A percentile compares a stretch with the other conserved stretches of the same genome.
Evolutionary conservation across 2,113 vertebrate species (phyloP).

Genomic region (Nansenia antarctica): DNA sequence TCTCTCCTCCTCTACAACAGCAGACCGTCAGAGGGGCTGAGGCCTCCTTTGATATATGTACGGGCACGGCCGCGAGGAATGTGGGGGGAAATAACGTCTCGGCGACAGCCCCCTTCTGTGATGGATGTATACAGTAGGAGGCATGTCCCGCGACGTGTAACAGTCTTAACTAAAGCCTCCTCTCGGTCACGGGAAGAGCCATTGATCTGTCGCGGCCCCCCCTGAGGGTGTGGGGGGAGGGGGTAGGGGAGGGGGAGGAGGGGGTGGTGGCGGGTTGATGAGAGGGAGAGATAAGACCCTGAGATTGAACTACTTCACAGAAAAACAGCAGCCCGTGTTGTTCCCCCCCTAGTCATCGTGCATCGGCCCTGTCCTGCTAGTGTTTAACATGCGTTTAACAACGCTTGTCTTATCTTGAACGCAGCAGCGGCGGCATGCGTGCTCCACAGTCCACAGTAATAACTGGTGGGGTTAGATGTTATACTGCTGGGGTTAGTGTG

Average conservation of each 20-base stretch:
- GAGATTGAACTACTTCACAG: conserved; percentile 25
- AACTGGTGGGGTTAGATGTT: conserved; percentile 23
- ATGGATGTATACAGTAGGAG: conserved; percentile 47
- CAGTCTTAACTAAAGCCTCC: conserved; percentile 31
- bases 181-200: conserved; percentile 37
- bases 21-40: conserved; percentile 61
- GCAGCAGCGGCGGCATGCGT: no score
- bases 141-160: conserved; percentile 7
- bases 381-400: conserved; percentile 41
- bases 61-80: conserved; percentile 64
- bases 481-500: conserved; percentile 15
- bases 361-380: conserved; percentile 37
- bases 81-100: conserved; percentile 65
- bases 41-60: conserved; percentile 67
- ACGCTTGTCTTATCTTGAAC: conserved; percentile 36
- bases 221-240: no score
- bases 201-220: conserved; percentile 26
- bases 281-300: conserved; percentile 36
- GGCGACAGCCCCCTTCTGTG: conserved; percentile 52
- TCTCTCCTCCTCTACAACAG: conserved; percentile 57
- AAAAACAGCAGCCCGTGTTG: conserved; percentile 20
- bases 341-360: conserved; percentile 11
- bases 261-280: no score
- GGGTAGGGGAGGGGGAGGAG: no score
- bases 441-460: conserved; percentile 12